Base-by-base conservation (phyloP, 2,888 invertebrate genomes). In the Diarsia mendica region DNA sequence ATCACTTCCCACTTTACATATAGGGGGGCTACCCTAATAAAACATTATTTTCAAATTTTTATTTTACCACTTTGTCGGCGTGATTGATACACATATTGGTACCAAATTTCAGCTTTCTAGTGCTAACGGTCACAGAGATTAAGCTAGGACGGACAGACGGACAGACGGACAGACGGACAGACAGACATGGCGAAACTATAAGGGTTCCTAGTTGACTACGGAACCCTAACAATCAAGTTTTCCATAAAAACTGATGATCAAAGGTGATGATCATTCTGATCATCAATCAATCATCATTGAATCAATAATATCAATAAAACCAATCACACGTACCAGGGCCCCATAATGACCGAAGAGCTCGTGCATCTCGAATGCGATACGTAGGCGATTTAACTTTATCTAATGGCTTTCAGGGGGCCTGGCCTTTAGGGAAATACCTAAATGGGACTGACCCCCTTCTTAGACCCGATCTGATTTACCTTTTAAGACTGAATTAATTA, bases 261-360 rank as follows among this genome's bases (percentile, higher is more conserved):
- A 33, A 39, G n/a, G 10, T 73, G 49, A 73, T 80, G 69, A 73
- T 69, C 33, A 67, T 48, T 9, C 46, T 63, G 33, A 63, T 75
- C 75, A 76, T 48, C 66, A 78, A 80, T 73, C 75, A 65, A 58
- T 82, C 77, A 72, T 77, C 82, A 72, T n/a, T 71, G 33, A 68
- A 15, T 55, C 58, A 77, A 70, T 67, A 70, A 69, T 82, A 84
- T 78, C 77, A 69, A 75, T 78, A 86, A n/a, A 69, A 63, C 61
- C 77, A 83, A 86, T 86, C 87, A 77, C 66, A 70, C 15, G 74
- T 88, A 86, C 86, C 79, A 86, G 88, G 82, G 49, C 44, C 0
- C 9, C 87, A 88, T 72, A 84, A 74, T 71, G 15, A 48, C 11
- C 65, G 72, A 75, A 64, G 80, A 68, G 69, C 61, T 84, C 67